phyloP scores from a whole-genome alignment of 2,888 invertebrate species.

The Furcula furcula region DNA sequence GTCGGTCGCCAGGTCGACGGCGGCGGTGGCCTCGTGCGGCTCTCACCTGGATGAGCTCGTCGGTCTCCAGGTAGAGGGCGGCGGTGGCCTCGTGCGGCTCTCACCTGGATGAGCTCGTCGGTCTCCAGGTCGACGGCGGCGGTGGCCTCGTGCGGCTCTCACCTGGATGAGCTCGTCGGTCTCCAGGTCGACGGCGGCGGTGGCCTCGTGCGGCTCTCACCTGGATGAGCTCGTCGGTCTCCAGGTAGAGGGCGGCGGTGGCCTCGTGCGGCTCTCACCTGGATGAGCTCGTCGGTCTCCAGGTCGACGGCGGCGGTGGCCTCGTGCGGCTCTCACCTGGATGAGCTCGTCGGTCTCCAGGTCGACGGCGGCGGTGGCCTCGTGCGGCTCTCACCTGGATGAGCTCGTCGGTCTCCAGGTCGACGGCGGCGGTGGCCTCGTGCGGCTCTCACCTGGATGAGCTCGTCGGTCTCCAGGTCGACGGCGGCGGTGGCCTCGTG shows the following conservation, averaged over 20 bases:
- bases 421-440: constrained; percentile 94
- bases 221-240: constrained; percentile 94
- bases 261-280: constrained; percentile 90
- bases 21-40: constrained; percentile 94
- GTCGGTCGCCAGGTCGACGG: constrained; percentile 95
- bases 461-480: constrained; percentile 90
- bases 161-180: constrained; percentile 94
- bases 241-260: constrained; percentile 94
- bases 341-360: constrained; percentile 86
- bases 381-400: constrained; percentile 86
- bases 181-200: constrained; percentile 95
- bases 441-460: constrained; percentile 84
- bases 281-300: constrained; percentile 85
- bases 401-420: constrained; percentile 88
- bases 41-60: constrained; percentile 91
- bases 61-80: constrained; percentile 95
- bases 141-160: constrained; percentile 92
- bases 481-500: constrained; percentile 95
- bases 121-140: constrained; percentile 96
- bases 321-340: constrained; percentile 88
- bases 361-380: constrained; percentile 94
- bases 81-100: constrained; percentile 95
- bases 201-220: constrained; percentile 92
- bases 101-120: constrained; percentile 91
- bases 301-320: constrained; percentile 95